These are phyloP conservation scores for Cordilura impudica DNA, from an alignment of 2,888 invertebrate species.

Conservation along the genomic window DNA sequence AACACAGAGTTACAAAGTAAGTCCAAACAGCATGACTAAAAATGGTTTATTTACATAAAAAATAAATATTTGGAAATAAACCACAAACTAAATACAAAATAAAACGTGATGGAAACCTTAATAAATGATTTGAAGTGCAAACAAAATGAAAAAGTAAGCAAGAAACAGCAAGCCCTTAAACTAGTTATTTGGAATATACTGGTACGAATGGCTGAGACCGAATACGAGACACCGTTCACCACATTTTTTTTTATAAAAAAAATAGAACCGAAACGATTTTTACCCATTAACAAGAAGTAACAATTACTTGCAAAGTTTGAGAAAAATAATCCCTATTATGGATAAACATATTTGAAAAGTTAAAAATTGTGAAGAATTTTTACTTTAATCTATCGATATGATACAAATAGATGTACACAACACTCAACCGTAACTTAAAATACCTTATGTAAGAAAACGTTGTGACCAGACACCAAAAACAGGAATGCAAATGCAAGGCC, in stretches of 20 bases:
- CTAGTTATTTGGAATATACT: conserved; percentile 14
- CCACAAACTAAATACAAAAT: background rate
- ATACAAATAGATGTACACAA: no score
- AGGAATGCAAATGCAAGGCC: conserved; percentile 49
- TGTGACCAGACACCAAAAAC: background rate
- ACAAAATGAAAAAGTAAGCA: background rate
- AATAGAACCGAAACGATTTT: background rate
- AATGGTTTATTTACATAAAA: conserved; percentile 58
- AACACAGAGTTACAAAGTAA: conserved; percentile 34
- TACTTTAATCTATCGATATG: background rate
- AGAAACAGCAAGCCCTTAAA: conserved; percentile 30
- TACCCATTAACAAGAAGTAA: background rate
- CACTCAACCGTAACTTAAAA: no score
- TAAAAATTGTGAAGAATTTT: background rate
- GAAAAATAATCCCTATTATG: no score
- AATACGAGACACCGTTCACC: background rate
- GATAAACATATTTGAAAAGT: background rate
- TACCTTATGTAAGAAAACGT: background rate
- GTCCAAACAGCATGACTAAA: conserved; percentile 51
- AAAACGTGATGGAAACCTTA: conserved; percentile 48
- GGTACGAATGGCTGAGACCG: background rate
- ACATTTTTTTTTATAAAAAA: background rate
- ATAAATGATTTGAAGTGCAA: background rate
- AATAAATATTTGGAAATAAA: conserved; percentile 51
- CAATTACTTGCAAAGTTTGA: no score